Evolutionary conservation across 2,113 vertebrate genomes (phyloP).

Genomic region (Percina caprodes): DNA sequence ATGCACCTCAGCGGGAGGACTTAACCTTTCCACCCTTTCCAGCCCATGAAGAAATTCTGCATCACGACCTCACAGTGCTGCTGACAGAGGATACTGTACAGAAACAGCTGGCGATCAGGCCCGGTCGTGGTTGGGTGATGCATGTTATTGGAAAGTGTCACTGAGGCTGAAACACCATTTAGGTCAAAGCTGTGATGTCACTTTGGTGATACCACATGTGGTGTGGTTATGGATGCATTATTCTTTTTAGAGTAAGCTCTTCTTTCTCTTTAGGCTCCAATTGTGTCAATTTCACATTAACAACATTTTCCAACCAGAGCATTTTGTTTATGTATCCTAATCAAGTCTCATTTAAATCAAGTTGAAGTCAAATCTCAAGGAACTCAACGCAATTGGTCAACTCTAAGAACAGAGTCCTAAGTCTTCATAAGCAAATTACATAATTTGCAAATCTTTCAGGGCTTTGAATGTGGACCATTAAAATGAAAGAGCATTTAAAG

Average conservation of each 20-base stretch:
- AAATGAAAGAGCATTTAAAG: neutral
- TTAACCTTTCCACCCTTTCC: conserved; percentile 37
- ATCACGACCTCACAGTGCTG: conserved; percentile 4
- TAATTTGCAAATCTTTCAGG: no score
- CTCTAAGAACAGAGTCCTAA: no score
- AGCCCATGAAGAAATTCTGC: conserved; percentile 46
- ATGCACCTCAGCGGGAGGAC: conserved; percentile 38
- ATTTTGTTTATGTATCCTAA: neutral
- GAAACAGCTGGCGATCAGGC: conserved; percentile 24
- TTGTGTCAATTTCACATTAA: conserved; percentile 8
- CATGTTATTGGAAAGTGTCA: neutral
- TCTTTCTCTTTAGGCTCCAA: neutral
- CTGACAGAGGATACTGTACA: neutral
- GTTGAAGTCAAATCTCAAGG: neutral
- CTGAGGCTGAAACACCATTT: conserved; percentile 15
- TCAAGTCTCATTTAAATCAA: neutral
- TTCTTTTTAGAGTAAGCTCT: neutral
- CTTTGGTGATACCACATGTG: neutral
- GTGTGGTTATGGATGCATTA: neutral
- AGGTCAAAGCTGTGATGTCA: conserved; percentile 14
- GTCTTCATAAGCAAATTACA: neutral
- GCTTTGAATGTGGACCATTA: no score
- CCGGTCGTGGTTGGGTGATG: neutral
- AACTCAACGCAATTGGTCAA: neutral
- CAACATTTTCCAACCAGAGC: neutral